Conservation (phyloP, 1,140 invertebrate species). For the Dreissena polymorpha region DNA sequence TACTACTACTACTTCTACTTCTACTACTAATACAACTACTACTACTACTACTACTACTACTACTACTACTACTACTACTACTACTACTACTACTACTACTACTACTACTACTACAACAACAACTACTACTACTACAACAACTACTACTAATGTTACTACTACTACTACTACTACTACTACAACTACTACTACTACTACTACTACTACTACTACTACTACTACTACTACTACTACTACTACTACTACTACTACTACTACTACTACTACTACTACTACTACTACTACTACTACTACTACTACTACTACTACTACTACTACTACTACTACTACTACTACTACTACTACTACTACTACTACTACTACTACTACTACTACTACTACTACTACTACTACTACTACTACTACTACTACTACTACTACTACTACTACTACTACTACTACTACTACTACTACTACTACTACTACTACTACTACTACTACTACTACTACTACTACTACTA, state of each 20-base stretch:
- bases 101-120: slow-evolving; percentile 4
- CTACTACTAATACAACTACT: too few species aligned
- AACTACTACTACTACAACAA: too few species aligned
- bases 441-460: too few species aligned
- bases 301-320: background rate
- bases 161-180: background rate
- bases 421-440: background rate
- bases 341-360: background rate
- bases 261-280: slow-evolving; percentile 60
- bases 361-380: background rate
- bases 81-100: slow-evolving; percentile 18
- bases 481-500: slow-evolving; percentile 58
- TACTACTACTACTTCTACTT: too few species aligned
- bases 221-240: slow-evolving; percentile 53
- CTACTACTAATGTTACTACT: too few species aligned
- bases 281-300: slow-evolving; percentile 46
- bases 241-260: slow-evolving; percentile 55
- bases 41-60: too few species aligned
- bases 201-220: slow-evolving; percentile 14
- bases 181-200: slow-evolving; percentile 13
- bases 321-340: background rate
- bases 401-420: background rate
- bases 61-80: too few species aligned
- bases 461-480: slow-evolving; percentile 57
- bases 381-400: background rate